Evolutionary conservation across 2,888 invertebrate genomes (phyloP).

Genomic region (Eilema caniola): DNA sequence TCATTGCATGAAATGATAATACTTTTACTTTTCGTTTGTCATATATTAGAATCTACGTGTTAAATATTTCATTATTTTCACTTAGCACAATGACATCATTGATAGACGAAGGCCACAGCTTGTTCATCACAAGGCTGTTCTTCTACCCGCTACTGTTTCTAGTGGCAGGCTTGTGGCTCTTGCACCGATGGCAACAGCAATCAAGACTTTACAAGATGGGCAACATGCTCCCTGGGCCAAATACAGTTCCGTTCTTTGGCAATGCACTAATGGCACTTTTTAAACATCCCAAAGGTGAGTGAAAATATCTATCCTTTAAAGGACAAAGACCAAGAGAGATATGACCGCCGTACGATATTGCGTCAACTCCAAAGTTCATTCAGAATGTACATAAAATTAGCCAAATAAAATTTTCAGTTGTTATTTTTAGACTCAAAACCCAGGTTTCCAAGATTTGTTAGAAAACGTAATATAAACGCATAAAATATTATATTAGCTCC

Average conservation of each 20-base stretch:
- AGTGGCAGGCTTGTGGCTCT: conserved; percentile 64
- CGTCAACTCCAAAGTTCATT: too few species aligned
- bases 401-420: too few species aligned
- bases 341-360: too few species aligned
- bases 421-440: too few species aligned
- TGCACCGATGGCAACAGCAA: conserved; percentile 83
- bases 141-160: conserved; percentile 66
- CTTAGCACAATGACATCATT: conserved; percentile 58
- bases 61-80: neutral
- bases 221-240: conserved; percentile 91
- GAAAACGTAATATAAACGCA: too few species aligned
- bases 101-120: conserved; percentile 44
- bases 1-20: neutral
- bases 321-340: too few species aligned
- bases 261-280: conserved; percentile 89
- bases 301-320: neutral
- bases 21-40: neutral
- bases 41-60: neutral
- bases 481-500: too few species aligned
- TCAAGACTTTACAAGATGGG: conserved; percentile 87
- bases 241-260: conserved; percentile 89
- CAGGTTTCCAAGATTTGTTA: too few species aligned
- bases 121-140: conserved; percentile 48
- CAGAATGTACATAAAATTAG: too few species aligned
- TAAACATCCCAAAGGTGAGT: conserved; percentile 88